Conservation (phyloP, 2,888 invertebrate genomes). For the Caenorhabditis macrosperma region DNA sequence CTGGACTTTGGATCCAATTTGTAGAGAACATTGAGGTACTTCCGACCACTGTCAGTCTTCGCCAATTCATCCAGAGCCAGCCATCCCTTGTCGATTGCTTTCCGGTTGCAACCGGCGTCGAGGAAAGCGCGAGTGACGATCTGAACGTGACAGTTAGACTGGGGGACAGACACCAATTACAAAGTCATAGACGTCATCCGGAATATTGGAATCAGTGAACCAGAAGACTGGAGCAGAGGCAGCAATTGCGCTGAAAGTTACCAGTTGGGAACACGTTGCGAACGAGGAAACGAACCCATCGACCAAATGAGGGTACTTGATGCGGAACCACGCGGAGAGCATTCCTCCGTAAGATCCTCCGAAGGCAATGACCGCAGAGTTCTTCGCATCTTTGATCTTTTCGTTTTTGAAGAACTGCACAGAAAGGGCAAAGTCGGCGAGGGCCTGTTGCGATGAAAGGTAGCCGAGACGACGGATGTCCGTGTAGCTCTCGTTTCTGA, state of each 20-base stretch:
- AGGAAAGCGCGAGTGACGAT: constrained; percentile 89
- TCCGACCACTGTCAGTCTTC: constrained; percentile 85
- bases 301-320: constrained; percentile 94
- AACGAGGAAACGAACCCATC: constrained; percentile 75
- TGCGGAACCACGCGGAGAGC: constrained; percentile 94
- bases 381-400: constrained; percentile 71
- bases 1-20: constrained; percentile 84
- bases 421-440: constrained; percentile 92
- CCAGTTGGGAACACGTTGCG: no score
- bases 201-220: constrained; percentile 72
- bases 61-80: constrained; percentile 83
- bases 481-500: constrained; percentile 57
- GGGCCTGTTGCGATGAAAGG: constrained; percentile 91
- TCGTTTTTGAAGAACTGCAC: constrained; percentile 83
- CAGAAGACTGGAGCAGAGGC: constrained; percentile 88
- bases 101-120: constrained; percentile 81
- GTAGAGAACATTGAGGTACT: constrained; percentile 86
- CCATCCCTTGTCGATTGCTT: constrained; percentile 89
- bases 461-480: constrained; percentile 82
- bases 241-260: constrained; percentile 89
- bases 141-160: constrained; percentile 19
- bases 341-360: constrained; percentile 97
- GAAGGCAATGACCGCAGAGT: constrained; percentile 89
- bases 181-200: constrained; percentile 68
- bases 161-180: constrained; percentile 2